A percentile compares a stretch with the other conserved stretches of the same genome.
These are phyloP conservation scores for Oscheius sp. DNA, from an alignment of 1,140 invertebrate genomes.

Conservation along the genomic window DNA sequence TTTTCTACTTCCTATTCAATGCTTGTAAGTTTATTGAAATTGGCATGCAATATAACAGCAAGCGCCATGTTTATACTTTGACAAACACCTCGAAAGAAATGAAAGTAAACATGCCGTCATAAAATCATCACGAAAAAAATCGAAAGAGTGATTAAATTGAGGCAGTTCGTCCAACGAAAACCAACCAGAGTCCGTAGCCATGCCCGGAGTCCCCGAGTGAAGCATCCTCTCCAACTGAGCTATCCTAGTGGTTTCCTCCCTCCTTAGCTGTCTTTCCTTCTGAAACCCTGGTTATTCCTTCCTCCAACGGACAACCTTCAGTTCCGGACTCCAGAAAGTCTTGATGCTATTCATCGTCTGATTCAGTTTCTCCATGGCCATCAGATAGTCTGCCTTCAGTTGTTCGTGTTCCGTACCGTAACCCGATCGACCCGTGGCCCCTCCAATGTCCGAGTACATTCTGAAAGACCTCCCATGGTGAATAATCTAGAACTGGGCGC, in stretches of 20 bases:
- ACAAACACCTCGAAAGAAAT: background rate
- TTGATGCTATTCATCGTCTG: constrained; percentile 99
- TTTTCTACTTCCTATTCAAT: too few relatives aligned
- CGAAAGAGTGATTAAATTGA: background rate
- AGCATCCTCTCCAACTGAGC: constrained; percentile 30
- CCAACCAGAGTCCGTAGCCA: background rate
- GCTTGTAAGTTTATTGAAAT: too few relatives aligned
- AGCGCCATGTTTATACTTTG: background rate
- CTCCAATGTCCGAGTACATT: background rate
- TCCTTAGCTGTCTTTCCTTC: constrained; percentile 88
- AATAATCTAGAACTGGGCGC: constrained; percentile 9
- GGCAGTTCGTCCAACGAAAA: background rate
- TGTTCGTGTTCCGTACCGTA: constrained; percentile 75
- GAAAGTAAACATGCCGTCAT: too few relatives aligned
- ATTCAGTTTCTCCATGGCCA: constrained; percentile 94
- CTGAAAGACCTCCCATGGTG: background rate
- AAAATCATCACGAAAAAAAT: background rate
- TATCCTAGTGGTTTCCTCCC: constrained; percentile 77
- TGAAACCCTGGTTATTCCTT: background rate
- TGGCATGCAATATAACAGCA: too few relatives aligned
- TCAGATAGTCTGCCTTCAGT: constrained; percentile 89
- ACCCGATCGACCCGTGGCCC: background rate
- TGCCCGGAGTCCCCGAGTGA: background rate
- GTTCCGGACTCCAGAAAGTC: constrained; percentile 98
- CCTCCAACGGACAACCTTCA: constrained; percentile 68